Percentiles rank a stretch among this genome's conserved stretches.
Conservation (phyloP, 2,888 invertebrate genomes). For the Leucophenga maculata region DNA sequence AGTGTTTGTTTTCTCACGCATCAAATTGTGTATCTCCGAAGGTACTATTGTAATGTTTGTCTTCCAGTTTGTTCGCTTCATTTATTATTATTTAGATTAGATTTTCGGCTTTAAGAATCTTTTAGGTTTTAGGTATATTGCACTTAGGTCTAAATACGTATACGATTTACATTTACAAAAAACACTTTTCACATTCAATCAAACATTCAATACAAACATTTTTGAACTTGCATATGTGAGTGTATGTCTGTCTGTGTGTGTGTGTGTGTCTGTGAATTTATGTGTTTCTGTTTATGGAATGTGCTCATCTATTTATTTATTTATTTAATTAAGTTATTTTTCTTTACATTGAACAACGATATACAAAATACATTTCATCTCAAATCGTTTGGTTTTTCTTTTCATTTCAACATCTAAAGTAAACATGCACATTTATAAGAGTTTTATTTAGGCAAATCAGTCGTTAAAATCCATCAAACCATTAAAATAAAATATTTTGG, state of each 20-base stretch:
- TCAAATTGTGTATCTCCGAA: constrained; percentile 41
- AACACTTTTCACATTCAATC: constrained; percentile 49
- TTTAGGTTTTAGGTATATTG: constrained; percentile 40
- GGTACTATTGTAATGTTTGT: constrained; percentile 59
- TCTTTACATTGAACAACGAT: constrained; percentile 49
- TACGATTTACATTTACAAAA: constrained; percentile 53
- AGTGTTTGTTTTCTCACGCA: no score
- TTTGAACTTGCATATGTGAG: constrained; percentile 37
- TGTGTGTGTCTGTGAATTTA: constrained; percentile 1
- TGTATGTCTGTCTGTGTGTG: constrained; percentile 17
- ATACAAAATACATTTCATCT: constrained; percentile 42
- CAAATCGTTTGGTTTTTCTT: constrained; percentile 30
- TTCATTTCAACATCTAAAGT: constrained; percentile 5
- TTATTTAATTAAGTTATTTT: constrained; percentile 28
- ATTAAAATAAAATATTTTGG: constrained; percentile 46
- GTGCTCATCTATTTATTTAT: constrained; percentile 36
- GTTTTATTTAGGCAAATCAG: no score
- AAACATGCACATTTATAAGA: no score
- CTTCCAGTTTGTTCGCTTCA: constrained; percentile 40
- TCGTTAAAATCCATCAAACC: constrained; percentile 15
- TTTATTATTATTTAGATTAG: constrained; percentile 33
- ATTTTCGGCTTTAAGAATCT: not conserved
- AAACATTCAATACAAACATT: constrained; percentile 28
- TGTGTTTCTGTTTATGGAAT: constrained; percentile 28
- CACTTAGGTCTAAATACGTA: constrained; percentile 58